Evolutionary conservation across 2,113 vertebrate genomes (phyloP).

Genomic region (Charadrius vociferus): DNA sequence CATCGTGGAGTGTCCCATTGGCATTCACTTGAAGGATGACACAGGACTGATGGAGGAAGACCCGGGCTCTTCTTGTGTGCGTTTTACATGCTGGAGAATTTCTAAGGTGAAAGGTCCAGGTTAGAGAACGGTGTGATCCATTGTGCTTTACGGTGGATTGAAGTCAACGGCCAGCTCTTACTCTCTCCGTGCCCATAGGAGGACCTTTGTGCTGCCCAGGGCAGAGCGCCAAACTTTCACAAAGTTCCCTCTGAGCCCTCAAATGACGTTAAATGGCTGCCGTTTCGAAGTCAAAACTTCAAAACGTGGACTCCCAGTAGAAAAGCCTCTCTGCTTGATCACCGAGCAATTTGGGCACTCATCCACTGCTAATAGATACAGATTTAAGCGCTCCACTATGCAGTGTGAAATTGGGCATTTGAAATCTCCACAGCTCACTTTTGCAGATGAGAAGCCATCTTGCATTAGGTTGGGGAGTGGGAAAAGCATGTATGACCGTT

Average conservation of each 20-base stretch:
- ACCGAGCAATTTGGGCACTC: background rate
- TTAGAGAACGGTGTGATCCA: rapidly evolving
- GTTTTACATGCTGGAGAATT: background rate
- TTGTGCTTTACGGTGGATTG: background rate
- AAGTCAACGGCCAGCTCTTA: background rate
- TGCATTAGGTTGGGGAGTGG: background rate
- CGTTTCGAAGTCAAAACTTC: background rate
- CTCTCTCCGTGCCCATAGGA: background rate
- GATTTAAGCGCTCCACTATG: background rate
- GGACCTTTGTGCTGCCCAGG: background rate
- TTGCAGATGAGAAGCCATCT: background rate
- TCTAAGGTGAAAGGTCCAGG: too few relatives aligned
- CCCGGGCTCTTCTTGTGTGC: background rate
- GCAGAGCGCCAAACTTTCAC: background rate
- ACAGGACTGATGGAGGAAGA: background rate
- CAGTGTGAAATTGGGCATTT: background rate
- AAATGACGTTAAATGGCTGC: background rate
- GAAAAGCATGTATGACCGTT: background rate
- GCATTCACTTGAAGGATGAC: background rate
- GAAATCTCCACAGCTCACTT: background rate
- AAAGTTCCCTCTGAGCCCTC: background rate
- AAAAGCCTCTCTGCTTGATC: background rate
- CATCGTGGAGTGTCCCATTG: background rate
- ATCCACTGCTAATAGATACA: background rate
- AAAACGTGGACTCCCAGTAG: background rate